A percentile compares a stretch with the other conserved stretches of the same genome.
Evolutionary conservation across 2,888 invertebrate genomes (phyloP).

Genomic region (Apamea epomidion): DNA sequence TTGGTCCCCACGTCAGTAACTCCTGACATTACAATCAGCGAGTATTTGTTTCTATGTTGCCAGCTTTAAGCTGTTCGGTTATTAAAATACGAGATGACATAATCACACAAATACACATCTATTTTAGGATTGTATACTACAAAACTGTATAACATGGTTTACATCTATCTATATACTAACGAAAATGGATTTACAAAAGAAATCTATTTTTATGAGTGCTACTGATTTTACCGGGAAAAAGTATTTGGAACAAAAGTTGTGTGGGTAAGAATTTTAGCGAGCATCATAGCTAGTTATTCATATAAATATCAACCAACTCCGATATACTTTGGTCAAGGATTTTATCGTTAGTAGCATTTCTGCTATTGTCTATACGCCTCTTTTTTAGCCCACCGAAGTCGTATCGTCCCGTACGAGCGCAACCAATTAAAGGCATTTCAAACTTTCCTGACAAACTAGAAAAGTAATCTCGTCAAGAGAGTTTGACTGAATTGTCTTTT

Average conservation of each 20-base stretch:
- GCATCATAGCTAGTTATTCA: not conserved
- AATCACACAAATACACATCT: not conserved
- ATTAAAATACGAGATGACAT: not conserved
- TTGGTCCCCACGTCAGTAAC: conserved; percentile 16
- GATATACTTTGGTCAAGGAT: not conserved
- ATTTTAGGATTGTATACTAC: not conserved
- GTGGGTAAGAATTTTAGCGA: not conserved
- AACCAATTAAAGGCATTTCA: conserved; percentile 48
- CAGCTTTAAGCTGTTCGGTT: not conserved
- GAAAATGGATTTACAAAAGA: not conserved
- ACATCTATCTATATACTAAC: not conserved
- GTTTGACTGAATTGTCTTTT: conserved; percentile 18
- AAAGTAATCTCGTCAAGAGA: conserved; percentile 33
- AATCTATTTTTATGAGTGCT: not conserved
- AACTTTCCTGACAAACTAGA: conserved; percentile 37
- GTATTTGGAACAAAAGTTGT: not conserved
- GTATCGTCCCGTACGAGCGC: conserved; percentile 7
- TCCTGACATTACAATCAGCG: conserved; percentile 15
- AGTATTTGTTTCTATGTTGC: not conserved
- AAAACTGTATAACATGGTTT: not conserved
- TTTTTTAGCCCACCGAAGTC: conserved; percentile 23
- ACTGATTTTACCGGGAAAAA: not conserved
- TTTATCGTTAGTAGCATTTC: conserved; percentile 8
- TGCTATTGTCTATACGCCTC: not conserved
- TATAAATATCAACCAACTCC: not conserved